These are phyloP conservation scores for Australoheros scitulus DNA, from an alignment of 2,113 vertebrate genomes.

Conservation along the genomic window DNA sequence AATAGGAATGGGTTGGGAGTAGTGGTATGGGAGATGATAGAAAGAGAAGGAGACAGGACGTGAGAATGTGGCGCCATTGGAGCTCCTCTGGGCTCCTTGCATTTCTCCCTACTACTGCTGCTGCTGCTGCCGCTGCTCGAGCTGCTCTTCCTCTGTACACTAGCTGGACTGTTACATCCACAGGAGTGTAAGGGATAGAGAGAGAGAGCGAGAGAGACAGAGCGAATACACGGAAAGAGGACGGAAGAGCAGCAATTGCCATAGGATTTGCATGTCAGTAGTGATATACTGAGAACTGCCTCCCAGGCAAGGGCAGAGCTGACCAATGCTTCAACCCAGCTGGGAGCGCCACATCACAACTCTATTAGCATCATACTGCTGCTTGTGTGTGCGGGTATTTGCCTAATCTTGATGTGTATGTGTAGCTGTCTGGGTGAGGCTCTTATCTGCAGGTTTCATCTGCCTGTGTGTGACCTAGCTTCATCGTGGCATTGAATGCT, in stretches of 20 bases:
- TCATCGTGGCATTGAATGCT: slow-evolving; percentile 21
- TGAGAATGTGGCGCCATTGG: slow-evolving; percentile 66
- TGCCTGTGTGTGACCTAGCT: slow-evolving; percentile 38
- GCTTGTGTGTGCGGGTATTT: slow-evolving; percentile 28
- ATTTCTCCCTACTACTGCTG: slow-evolving; percentile 57
- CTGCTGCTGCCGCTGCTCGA: slow-evolving; percentile 9
- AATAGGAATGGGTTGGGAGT: slow-evolving; percentile 57
- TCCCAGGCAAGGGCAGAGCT: slow-evolving; percentile 62
- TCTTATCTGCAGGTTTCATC: slow-evolving; percentile 60
- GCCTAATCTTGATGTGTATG: slow-evolving; percentile 29
- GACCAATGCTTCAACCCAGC: slow-evolving; percentile 44
- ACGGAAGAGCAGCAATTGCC: slow-evolving; percentile 57
- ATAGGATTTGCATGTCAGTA: slow-evolving; percentile 79
- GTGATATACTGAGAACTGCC: slow-evolving; percentile 68
- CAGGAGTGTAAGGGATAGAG: slow-evolving; percentile 40
- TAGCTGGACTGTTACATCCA: slow-evolving; percentile 61
- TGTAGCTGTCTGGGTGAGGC: slow-evolving; percentile 10
- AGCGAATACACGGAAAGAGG: slow-evolving; percentile 44
- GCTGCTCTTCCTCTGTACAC: slow-evolving; percentile 52
- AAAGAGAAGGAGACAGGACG: slow-evolving; percentile 63
- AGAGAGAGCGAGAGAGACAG: slow-evolving; percentile 24
- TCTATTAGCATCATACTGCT: slow-evolving; percentile 54
- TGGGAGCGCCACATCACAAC: slow-evolving; percentile 32
- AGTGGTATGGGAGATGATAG: slow-evolving; percentile 60
- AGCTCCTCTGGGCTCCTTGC: slow-evolving; percentile 69